Base-by-base conservation (phyloP, 2,797 vertebrate species). In the Varecia variegata region DNA sequence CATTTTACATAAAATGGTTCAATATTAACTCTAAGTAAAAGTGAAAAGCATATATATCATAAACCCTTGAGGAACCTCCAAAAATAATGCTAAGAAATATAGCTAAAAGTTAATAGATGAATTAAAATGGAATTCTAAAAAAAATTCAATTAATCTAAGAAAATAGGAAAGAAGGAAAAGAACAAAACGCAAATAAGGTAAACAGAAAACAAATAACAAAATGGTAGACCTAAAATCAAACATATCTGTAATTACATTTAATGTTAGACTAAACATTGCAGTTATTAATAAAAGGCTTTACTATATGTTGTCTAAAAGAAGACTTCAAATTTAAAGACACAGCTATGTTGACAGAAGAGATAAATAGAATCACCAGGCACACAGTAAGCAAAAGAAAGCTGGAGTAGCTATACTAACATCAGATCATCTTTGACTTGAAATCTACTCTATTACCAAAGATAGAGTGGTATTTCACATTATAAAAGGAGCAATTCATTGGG, bases 11-110 rank as follows among this genome's bases (percentile, higher is more conserved):
- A 91, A 71, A 82, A 45, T 58, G 5, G 80, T 65, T 92, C 76
- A 88, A 83, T 54, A 91, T 83, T 82, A 95, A 60, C 47, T 79
- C 27, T 40, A 77, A 77, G 32, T 77, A 82, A 96, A 91, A 21
- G 5, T 74, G 56, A 90, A 40, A 93, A 65, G 74, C 32, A 83
- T 83, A 77, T 77, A 56, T 38, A 68, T 76, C 70, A 70, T 15
- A 77, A 83, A 77, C 27, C 32, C 38, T 71, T 82, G 13, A 62
- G 20, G 40, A 94, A 62, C 43, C 13, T 45, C 60, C 62, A 71
- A 65, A 84, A 80, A 15, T 90, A 86, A 54, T 77, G 47, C 47
- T 52, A 77, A 30, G 47, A 77, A 77, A 77, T 54, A 35, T 4
- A 54, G n/a, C 47, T 93, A 71, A 85, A 50, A 81, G n/a, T 30